These are phyloP conservation scores for Rhynchotus rufescens DNA, from an alignment of 2,797 vertebrate species.

Conservation along the genomic window DNA sequence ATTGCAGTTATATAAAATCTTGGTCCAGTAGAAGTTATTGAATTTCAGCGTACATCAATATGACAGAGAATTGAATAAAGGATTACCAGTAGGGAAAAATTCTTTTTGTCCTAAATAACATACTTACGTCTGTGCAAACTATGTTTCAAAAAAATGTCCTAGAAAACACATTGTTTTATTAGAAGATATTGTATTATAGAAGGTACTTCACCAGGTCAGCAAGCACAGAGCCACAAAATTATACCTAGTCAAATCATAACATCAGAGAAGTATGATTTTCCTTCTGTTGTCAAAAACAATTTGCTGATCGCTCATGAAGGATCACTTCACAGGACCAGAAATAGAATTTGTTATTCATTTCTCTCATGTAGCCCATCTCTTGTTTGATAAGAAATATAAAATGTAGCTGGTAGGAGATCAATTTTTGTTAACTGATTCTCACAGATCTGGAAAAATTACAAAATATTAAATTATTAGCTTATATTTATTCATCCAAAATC, in stretches of 20 bases:
- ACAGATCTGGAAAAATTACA: background rate
- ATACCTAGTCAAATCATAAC: background rate
- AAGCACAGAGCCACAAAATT: background rate
- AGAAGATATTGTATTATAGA: background rate
- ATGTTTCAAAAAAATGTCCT: background rate
- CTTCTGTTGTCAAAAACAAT: background rate
- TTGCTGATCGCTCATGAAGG: background rate
- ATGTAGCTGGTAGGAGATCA: background rate
- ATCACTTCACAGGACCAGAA: background rate
- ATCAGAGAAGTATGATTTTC: background rate
- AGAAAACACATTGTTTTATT: background rate
- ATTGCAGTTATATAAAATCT: background rate
- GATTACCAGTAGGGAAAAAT: background rate
- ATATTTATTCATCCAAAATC: background rate
- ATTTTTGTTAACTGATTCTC: background rate
- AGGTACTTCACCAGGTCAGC: background rate
- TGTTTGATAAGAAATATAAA: background rate
- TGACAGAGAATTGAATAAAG: background rate
- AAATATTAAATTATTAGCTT: background rate
- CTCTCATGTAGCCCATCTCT: background rate
- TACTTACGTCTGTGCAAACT: background rate
- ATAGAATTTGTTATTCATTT: background rate
- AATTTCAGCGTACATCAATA: background rate
- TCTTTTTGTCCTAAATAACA: background rate
- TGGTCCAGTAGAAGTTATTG: background rate